Evolutionary conservation across 2,113 vertebrate species (phyloP).

Genomic region (Phylloscopus trochilus): DNA sequence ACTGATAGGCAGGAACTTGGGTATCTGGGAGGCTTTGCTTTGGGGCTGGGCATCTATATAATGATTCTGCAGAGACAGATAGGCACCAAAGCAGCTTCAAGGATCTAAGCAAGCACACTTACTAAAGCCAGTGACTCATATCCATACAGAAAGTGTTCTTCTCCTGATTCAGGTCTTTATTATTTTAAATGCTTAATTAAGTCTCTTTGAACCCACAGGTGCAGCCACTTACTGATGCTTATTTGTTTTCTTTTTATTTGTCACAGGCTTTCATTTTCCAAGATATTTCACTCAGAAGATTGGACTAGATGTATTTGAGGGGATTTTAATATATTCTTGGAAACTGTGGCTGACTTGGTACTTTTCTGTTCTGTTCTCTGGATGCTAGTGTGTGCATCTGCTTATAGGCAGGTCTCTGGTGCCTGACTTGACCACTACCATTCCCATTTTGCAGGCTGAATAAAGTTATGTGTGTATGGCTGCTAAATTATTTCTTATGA

Average conservation of each 20-base stretch:
- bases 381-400: not conserved
- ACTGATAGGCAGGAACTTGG: not conserved
- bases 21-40: slow-evolving; percentile 2
- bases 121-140: slow-evolving; percentile 50
- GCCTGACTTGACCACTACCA: not conserved
- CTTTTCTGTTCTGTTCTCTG: not conserved
- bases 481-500: not conserved
- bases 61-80: slow-evolving; percentile 52
- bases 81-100: slow-evolving; percentile 49
- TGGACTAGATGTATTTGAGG: not conserved
- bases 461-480: not conserved
- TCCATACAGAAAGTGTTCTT: slow-evolving; percentile 34
- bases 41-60: not conserved
- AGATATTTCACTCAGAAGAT: not conserved
- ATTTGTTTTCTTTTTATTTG: slow-evolving; percentile 55
- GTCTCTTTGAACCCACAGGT: slow-evolving; percentile 51
- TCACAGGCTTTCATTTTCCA: slow-evolving; percentile 39
- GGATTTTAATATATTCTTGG: not conserved
- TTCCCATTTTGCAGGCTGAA: not conserved
- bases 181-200: slow-evolving; percentile 53
- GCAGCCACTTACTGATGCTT: slow-evolving; percentile 27
- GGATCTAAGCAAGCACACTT: slow-evolving; percentile 8
- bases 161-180: slow-evolving; percentile 51
- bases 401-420: not conserved
- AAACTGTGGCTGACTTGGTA: not conserved